A percentile compares a stretch with the other conserved stretches of the same genome.
Conservation (phyloP, 2,888 invertebrate species). For the Psococerastis gibbosa region DNA sequence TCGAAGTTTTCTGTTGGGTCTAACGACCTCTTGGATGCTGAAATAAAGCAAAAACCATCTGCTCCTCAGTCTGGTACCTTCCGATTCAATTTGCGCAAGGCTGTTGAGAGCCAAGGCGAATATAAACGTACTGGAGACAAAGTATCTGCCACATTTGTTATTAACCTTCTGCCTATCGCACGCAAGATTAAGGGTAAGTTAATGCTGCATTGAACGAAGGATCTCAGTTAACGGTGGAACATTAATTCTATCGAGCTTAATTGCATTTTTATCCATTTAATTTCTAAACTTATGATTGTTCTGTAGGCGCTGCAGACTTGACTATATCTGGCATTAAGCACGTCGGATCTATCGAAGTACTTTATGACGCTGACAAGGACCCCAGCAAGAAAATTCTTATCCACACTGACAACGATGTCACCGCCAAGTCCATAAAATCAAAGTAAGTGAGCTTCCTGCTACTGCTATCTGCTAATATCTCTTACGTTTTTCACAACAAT, state of each 20-base stretch:
- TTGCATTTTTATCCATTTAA: no score
- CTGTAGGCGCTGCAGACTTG: slow-evolving; percentile 32
- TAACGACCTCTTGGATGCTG: slow-evolving; percentile 32
- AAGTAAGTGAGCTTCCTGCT: slow-evolving; percentile 32
- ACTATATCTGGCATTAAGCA: slow-evolving; percentile 37
- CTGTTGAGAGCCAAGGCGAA: slow-evolving; percentile 40
- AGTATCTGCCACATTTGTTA: slow-evolving; percentile 37
- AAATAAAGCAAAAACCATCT: slow-evolving; percentile 22
- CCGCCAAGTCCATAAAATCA: slow-evolving; percentile 34
- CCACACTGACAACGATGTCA: slow-evolving; percentile 38
- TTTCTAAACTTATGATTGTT: no score
- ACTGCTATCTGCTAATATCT: background rate
- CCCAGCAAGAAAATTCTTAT: slow-evolving; percentile 45
- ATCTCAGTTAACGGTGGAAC: no score
- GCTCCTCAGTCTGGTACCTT: slow-evolving; percentile 30
- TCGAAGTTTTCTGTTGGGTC: slow-evolving; percentile 32
- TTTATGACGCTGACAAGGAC: slow-evolving; percentile 48
- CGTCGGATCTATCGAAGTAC: slow-evolving; percentile 40
- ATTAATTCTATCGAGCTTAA: no score
- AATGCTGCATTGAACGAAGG: no score
- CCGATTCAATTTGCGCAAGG: slow-evolving; percentile 38
- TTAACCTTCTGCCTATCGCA: slow-evolving; percentile 35
- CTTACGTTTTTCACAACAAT: no score
- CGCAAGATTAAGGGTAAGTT: slow-evolving; percentile 24
- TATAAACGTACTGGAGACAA: slow-evolving; percentile 42